These are phyloP conservation scores for Novumbra hubbsi DNA, from an alignment of 2,797 vertebrate genomes.

Conservation along the genomic window DNA sequence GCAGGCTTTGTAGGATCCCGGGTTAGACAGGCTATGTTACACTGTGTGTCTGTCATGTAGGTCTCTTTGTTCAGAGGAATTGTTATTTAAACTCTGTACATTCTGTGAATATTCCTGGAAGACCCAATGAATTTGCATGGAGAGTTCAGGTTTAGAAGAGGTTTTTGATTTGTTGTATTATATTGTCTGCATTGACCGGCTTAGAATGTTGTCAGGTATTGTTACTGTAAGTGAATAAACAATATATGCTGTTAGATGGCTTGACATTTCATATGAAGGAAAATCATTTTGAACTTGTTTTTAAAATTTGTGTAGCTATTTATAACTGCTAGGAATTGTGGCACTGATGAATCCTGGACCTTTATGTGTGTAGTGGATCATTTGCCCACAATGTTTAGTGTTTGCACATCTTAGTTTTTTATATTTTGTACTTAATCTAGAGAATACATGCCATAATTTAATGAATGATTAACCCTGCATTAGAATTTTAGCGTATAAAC, in stretches of 20 bases:
- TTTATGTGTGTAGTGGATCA: background rate
- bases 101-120: conserved; percentile 5
- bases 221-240: background rate
- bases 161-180: background rate
- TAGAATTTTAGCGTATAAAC: background rate
- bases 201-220: background rate
- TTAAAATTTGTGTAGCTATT: background rate
- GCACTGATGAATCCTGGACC: background rate
- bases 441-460: background rate
- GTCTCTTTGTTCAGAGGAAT: conserved; percentile 7
- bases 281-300: background rate
- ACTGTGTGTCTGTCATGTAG: background rate
- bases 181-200: background rate
- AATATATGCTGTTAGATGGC: background rate
- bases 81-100: conserved; percentile 14
- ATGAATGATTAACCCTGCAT: background rate
- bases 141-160: conserved; percentile 12
- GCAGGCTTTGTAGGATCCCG: background rate
- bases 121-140: conserved; percentile 10
- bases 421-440: background rate
- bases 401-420: background rate
- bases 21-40: background rate
- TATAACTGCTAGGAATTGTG: background rate
- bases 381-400: background rate
- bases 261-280: too few relatives aligned